Conservation (phyloP, 2,888 invertebrate species). For the Callosobruchus maculatus region DNA sequence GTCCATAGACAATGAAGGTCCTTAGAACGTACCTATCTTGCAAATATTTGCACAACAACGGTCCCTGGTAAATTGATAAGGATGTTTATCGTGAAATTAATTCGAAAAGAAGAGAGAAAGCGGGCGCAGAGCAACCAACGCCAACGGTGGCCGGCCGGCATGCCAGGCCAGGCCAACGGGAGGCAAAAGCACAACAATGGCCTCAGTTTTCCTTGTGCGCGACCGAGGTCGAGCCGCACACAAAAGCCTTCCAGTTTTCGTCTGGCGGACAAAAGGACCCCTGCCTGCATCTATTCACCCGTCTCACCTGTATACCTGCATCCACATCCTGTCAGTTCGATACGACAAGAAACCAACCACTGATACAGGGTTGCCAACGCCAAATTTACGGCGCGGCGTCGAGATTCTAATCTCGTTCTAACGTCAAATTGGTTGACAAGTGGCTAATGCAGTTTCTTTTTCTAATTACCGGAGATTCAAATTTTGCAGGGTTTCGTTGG, state of each 20-base stretch:
- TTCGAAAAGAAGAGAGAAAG: neutral
- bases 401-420: neutral
- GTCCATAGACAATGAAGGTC: neutral
- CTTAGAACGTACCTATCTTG: no score
- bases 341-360: neutral
- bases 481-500: no score
- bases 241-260: constrained; percentile 38
- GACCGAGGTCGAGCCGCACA: neutral
- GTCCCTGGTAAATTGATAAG: neutral
- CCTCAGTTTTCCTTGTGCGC: neutral
- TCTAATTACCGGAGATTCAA: no score
- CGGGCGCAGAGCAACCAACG: neutral
- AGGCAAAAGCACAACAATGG: neutral
- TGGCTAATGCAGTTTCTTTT: neutral
- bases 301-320: constrained; percentile 49
- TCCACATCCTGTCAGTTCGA: constrained; percentile 41
- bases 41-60: neutral
- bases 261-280: constrained; percentile 41
- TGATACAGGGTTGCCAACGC: neutral
- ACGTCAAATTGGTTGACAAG: neutral
- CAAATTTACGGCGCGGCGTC: neutral
- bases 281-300: constrained; percentile 38
- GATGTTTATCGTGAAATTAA: neutral
- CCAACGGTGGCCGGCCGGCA: neutral
- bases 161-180: neutral